These are phyloP conservation scores for Anthonomus grandis DNA, from an alignment of 1,140 invertebrate genomes.

Conservation along the genomic window DNA sequence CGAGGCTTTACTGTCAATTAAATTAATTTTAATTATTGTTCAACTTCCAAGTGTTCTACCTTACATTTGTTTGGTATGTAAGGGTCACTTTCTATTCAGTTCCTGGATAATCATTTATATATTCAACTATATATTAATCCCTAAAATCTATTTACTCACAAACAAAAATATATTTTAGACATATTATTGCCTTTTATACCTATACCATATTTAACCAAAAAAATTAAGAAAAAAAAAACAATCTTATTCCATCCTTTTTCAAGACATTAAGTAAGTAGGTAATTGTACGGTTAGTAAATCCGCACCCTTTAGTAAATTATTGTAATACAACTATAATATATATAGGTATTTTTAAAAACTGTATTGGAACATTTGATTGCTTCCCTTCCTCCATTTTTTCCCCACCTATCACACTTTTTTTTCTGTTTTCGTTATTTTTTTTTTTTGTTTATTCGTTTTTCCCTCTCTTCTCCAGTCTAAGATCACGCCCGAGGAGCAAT, in stretches of 20 bases:
- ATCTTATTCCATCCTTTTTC: conserved; percentile 23
- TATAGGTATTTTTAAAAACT: not conserved
- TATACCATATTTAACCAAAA: not conserved
- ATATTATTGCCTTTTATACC: conserved; percentile 20
- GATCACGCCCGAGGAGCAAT: conserved; percentile 78
- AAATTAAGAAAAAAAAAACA: not conserved
- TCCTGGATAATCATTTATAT: too few species aligned
- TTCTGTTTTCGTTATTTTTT: conserved; percentile 46
- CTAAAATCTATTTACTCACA: too few species aligned
- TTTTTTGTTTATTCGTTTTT: conserved; percentile 44
- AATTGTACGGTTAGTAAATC: not conserved
- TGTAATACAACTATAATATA: conserved; percentile 15
- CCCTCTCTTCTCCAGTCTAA: conserved; percentile 59
- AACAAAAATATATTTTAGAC: too few species aligned
- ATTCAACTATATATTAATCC: too few species aligned
- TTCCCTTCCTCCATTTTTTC: not conserved
- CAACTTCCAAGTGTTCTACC: too few species aligned
- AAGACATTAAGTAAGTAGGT: conserved; percentile 8
- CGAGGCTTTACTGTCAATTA: too few species aligned
- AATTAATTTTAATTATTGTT: too few species aligned
- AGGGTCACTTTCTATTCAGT: too few species aligned
- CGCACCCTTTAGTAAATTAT: conserved; percentile 3
- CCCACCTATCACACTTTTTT: too few species aligned
- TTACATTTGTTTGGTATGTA: too few species aligned
- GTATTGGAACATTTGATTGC: not conserved